Base-by-base conservation (phyloP, 1,140 invertebrate species). In the Cydia strobilella region DNA sequence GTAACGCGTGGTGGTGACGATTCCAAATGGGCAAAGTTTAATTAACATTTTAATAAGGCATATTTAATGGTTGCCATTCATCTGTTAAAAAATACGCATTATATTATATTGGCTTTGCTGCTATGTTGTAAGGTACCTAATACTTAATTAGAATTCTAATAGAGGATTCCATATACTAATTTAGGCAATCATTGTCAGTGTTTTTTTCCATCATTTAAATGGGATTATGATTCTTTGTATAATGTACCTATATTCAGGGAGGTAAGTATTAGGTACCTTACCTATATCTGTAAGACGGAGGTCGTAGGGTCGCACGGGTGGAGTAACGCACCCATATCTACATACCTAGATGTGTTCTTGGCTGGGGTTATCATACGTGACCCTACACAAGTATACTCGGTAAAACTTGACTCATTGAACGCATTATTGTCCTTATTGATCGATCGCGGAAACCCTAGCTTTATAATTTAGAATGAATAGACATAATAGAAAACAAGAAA, bases 351-450 rank as follows among this genome's bases (percentile, higher is more conserved):
- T 23, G 54, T 7, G 54, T 59, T 59, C 7, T 59, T n/a, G 54
- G 54, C 54, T 10, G 10, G 54, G 54, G 54, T 59, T 59, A 59
- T 59, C 54, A 23, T 23, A n/a, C 12, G 15, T 23, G 18, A 59
- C 18, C 54, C 54, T 59, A 23, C 51, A 15, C n/a, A 23, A 59
- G 54, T 59, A 25, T 25, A 59, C 18, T 23, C 54, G 54, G 54
- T 59, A 59, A 59, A 12, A 59, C 54, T 59, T 59, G 48, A 59
- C 54, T 59, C 54, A 59, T 54, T 59, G 20, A 59, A 59, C 54
- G 54, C 54, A 23, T 59, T 2, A 59, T 59, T 59, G 20, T 59
- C 54, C 54, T 23, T 59, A 9, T 59, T 59, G 1, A 12, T 23
- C 1, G 9, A 10, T 23, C n/a, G 42, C 42, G 42, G 13, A 39